Evolutionary conservation across 2,113 vertebrate genomes (phyloP).

Genomic region (Calyptommatus sinebrachiatus): DNA sequence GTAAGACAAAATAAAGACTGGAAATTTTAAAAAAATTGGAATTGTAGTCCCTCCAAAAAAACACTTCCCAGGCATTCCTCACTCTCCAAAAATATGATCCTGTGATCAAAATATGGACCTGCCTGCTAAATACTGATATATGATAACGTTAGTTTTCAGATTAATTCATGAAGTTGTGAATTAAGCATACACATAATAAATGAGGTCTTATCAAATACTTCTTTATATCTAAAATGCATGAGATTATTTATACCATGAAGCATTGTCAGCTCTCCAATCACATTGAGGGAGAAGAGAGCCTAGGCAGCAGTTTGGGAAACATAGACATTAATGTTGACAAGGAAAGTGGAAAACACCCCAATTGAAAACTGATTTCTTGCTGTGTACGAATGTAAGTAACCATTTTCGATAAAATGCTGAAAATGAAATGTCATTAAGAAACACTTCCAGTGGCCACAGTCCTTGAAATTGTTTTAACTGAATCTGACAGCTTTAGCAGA

Average conservation of each 20-base stretch:
- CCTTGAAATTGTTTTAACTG: neutral
- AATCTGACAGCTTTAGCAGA: neutral
- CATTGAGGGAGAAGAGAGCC: neutral
- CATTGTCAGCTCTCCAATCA: too few relatives aligned
- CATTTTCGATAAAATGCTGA: neutral
- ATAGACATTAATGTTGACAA: neutral
- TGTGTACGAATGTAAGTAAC: neutral
- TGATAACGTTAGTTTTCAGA: too few relatives aligned
- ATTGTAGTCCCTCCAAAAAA: too few relatives aligned
- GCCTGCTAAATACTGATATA: too few relatives aligned
- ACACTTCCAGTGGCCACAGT: neutral
- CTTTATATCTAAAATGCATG: neutral
- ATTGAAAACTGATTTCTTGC: neutral
- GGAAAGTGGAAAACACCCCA: neutral
- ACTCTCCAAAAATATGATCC: too few relatives aligned
- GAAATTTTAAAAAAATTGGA: too few relatives aligned
- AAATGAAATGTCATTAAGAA: neutral
- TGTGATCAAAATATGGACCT: too few relatives aligned
- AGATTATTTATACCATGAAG: neutral
- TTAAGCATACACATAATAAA: too few relatives aligned
- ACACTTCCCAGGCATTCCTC: too few relatives aligned
- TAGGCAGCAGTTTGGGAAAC: neutral
- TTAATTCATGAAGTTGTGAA: too few relatives aligned
- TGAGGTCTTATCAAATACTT: neutral
- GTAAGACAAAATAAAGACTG: too few relatives aligned